Evolutionary conservation across 2,888 invertebrate species (phyloP).

Genomic region (Ormia ochracea): DNA sequence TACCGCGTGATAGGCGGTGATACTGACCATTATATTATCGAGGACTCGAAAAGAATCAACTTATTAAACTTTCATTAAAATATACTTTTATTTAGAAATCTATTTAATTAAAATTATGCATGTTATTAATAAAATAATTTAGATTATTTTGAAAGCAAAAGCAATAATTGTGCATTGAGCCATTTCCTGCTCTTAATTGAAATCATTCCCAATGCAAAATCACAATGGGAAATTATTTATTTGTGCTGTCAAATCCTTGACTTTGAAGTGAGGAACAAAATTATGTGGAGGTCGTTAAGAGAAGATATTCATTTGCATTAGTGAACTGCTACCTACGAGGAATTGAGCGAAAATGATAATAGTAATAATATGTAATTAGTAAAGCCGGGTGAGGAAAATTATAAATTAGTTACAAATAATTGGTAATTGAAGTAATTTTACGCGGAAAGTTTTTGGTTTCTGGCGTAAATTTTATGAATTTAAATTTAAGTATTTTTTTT

Average conservation of each 20-base stretch:
- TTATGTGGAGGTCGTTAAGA: not conserved
- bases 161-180: not conserved
- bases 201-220: not conserved
- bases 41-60: too few relatives aligned
- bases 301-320: conserved; percentile 40
- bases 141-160: not conserved
- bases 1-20: too few relatives aligned
- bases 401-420: conserved; percentile 5
- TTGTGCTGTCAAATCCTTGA: not conserved
- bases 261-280: conserved; percentile 7
- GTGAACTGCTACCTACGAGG: conserved; percentile 39
- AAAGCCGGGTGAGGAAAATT: not conserved
- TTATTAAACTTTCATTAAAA: too few relatives aligned
- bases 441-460: conserved; percentile 36
- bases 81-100: too few relatives aligned
- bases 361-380: too few relatives aligned
- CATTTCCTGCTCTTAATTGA: not conserved
- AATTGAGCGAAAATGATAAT: conserved; percentile 14
- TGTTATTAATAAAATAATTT: not conserved
- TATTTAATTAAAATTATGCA: not conserved
- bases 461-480: conserved; percentile 37
- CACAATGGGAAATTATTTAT: not conserved
- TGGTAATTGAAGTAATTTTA: conserved; percentile 23
- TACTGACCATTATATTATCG: too few relatives aligned
- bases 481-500: conserved; percentile 43